Conservation (phyloP, 2,797 vertebrate genomes). For the Prionace glauca region DNA sequence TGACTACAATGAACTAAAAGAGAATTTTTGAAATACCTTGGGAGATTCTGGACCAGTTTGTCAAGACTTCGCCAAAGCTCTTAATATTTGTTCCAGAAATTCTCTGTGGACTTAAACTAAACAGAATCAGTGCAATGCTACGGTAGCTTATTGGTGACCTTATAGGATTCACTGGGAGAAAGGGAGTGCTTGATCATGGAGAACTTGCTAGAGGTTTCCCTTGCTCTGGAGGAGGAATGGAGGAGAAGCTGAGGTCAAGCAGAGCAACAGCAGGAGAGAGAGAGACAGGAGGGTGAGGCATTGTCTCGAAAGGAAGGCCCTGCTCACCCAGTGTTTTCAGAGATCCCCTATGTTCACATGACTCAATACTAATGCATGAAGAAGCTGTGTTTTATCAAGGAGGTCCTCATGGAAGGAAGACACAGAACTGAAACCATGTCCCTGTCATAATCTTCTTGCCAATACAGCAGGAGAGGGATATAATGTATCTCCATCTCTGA, state of each 20-base stretch:
- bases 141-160: background rate
- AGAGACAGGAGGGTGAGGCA: background rate
- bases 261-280: background rate
- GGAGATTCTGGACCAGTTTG: background rate
- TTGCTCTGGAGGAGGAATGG: background rate
- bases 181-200: background rate
- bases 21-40: background rate
- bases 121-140: background rate
- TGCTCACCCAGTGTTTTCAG: background rate
- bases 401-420: background rate
- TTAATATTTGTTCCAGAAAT: background rate
- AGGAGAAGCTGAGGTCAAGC: background rate
- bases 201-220: background rate
- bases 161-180: background rate
- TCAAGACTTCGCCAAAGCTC: background rate
- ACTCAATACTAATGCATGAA: background rate
- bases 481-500: no score
- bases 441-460: background rate
- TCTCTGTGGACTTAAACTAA: background rate
- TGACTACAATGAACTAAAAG: background rate
- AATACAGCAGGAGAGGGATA: no score
- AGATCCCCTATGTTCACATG: background rate
- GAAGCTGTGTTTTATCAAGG: background rate
- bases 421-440: no score
- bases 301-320: background rate